Evolutionary conservation across 1,140 invertebrate genomes (phyloP), one percentile per base, ranked within the genome.

Genomic region (Psix sp.): DNA sequence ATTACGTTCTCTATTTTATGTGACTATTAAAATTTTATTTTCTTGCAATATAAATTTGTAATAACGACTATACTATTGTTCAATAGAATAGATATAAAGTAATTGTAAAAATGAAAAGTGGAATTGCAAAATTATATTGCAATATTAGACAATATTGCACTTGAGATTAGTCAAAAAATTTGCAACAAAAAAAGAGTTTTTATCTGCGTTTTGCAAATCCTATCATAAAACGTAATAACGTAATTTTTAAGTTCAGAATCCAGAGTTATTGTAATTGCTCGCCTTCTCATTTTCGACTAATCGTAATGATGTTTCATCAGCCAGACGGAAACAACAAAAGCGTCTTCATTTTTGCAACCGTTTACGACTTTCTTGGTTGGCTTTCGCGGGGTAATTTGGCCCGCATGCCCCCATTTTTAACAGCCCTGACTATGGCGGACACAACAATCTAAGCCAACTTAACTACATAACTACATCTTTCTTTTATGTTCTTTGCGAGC

Each of bases 391-490:
- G 38, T 46, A 74, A 74, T 67, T 74, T 74, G 29, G 62, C 62
- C 56, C 62, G 43, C 42, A 62, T 73, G 48, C 60, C 71, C 71
- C 71, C 71, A 74, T 74, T 66, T 54, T 60, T 67, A 60, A 67
- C 57, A 70, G 49, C 33, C 54, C 42, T 56, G 42, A 40, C 48
- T 52, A 71, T 76, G 73, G 73, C 72, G 72, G 65, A 67, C 51
- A 74, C 82, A 68, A 71, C 79, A 73, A 79, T 84, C 81, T 81
- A 83, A 80, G 76, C 76, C 63, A 77, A 78, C 76, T 77, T 80
- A 81, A 84, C 82, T 83, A 81, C 82, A 79, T 80, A 84, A 83
- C 78, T 84, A 83, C 78, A 82, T 83, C 82, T 84, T 85, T 84
- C 82, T 81, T 83, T 79, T 80, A 77, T 71, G 77, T 83, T 80